Evolutionary conservation across 2,113 vertebrate genomes (phyloP).

Genomic region (Chaenogobius annularis): DNA sequence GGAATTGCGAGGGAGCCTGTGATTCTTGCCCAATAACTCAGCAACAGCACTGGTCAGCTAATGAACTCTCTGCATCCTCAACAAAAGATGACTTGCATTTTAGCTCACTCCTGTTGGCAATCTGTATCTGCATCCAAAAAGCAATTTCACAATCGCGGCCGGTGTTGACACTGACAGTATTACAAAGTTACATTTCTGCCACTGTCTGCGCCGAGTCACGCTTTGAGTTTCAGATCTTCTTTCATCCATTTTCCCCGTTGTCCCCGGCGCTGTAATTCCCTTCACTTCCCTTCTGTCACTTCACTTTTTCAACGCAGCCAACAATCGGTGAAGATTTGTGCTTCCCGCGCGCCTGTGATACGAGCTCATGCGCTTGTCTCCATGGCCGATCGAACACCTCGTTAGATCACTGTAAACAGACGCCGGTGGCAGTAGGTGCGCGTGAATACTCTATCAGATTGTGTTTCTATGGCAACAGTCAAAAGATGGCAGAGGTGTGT

Average conservation of each 20-base stretch:
- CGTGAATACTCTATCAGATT: constrained; percentile 22
- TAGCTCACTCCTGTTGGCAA: constrained; percentile 21
- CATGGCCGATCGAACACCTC: constrained; percentile 35
- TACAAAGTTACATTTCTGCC: constrained; percentile 4
- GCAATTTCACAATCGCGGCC: constrained; percentile 35
- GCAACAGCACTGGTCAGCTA: constrained; percentile 25
- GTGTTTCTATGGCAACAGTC: constrained; percentile 57
- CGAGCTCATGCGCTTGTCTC: constrained; percentile 20
- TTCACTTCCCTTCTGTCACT: constrained; percentile 2
- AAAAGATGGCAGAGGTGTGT: constrained; percentile 23
- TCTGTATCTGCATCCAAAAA: constrained; percentile 10
- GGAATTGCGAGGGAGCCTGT: no score
- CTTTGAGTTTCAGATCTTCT: constrained; percentile 11
- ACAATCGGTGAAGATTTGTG: constrained; percentile 14
- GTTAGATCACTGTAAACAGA: constrained; percentile 62
- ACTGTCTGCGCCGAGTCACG: constrained; percentile 3
- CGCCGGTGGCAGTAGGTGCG: constrained; percentile 50
- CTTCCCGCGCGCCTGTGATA: constrained; percentile 27
- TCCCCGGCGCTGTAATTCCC: constrained; percentile 13
- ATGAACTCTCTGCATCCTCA: constrained; percentile 34
- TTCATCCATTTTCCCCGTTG: constrained; percentile 7
- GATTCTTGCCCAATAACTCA: constrained; percentile 3
- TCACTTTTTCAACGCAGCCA: constrained; percentile 4
- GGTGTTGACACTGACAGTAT: constrained; percentile 1
- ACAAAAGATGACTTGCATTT: constrained; percentile 27